phyloP scores from a whole-genome alignment of 1,140 invertebrate species.

The Holotrichia oblita region DNA sequence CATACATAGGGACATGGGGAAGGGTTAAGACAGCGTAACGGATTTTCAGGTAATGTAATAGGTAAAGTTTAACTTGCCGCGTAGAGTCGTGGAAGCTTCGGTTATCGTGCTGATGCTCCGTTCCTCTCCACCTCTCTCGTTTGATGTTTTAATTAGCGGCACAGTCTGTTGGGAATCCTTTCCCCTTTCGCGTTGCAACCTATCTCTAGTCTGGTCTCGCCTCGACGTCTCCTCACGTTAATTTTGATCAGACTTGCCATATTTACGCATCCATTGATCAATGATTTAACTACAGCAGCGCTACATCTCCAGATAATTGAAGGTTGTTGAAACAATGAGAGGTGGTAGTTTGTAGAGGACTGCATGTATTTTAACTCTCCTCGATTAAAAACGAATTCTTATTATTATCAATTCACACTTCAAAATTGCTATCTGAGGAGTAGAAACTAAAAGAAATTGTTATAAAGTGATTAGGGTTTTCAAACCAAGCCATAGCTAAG shows the following conservation, averaged over 20 bases:
- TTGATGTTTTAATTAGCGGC: slow-evolving; percentile 43
- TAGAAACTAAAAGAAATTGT: too few species aligned
- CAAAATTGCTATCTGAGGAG: too few species aligned
- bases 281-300: slow-evolving; percentile 5
- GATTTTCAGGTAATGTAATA: slow-evolving; percentile 37
- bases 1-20: not conserved
- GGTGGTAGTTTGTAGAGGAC: not conserved
- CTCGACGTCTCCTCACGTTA: slow-evolving; percentile 6
- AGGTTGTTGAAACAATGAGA: not conserved
- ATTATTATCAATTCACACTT: too few species aligned
- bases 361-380: too few species aligned
- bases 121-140: slow-evolving; percentile 26
- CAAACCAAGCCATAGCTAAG: too few species aligned
- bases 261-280: slow-evolving; percentile 27
- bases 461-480: too few species aligned
- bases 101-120: slow-evolving; percentile 29
- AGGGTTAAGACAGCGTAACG: slow-evolving; percentile 22
- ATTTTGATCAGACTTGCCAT: slow-evolving; percentile 41
- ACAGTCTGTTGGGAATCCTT: not conserved
- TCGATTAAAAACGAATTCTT: too few species aligned
- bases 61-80: slow-evolving; percentile 15
- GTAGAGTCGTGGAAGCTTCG: slow-evolving; percentile 39
- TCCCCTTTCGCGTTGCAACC: not conserved
- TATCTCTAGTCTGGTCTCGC: not conserved
- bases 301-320: not conserved